These are phyloP conservation scores for Automeris io DNA, from an alignment of 2,888 invertebrate species.

Conservation along the genomic window DNA sequence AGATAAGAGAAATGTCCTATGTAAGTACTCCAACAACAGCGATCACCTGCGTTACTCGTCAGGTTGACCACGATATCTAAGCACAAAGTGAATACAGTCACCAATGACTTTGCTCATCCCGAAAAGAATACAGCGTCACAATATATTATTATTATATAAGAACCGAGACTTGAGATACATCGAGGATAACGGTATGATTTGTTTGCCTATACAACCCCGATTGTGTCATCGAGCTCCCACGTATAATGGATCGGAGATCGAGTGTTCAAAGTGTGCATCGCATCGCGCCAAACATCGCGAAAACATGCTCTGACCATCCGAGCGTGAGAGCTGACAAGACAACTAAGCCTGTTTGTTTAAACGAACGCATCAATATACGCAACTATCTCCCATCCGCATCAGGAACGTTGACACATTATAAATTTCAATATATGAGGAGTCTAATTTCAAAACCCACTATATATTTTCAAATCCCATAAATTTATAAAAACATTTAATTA, in stretches of 20 bases:
- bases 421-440: too few relatives aligned
- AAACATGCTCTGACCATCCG: slow-evolving; percentile 25
- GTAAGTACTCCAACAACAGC: too few relatives aligned
- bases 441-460: too few relatives aligned
- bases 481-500: too few relatives aligned
- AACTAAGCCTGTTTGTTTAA: slow-evolving; percentile 59
- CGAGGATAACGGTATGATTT: not conserved
- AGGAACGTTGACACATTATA: slow-evolving; percentile 28
- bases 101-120: too few relatives aligned
- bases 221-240: slow-evolving; percentile 32
- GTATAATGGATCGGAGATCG: slow-evolving; percentile 27
- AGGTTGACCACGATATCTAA: too few relatives aligned
- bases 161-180: not conserved
- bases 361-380: slow-evolving; percentile 64
- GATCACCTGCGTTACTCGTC: too few relatives aligned
- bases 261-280: slow-evolving; percentile 25
- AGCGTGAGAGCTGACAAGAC: slow-evolving; percentile 49
- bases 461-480: too few relatives aligned
- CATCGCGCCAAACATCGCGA: slow-evolving; percentile 5
- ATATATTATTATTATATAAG: too few relatives aligned
- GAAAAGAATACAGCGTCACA: too few relatives aligned
- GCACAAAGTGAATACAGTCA: too few relatives aligned
- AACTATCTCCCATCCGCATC: slow-evolving; percentile 35
- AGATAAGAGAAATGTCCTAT: too few relatives aligned
- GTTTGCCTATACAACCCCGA: slow-evolving; percentile 1